phyloP scores from a whole-genome alignment of 1,140 invertebrate genomes.

The Megalopta genalis region DNA sequence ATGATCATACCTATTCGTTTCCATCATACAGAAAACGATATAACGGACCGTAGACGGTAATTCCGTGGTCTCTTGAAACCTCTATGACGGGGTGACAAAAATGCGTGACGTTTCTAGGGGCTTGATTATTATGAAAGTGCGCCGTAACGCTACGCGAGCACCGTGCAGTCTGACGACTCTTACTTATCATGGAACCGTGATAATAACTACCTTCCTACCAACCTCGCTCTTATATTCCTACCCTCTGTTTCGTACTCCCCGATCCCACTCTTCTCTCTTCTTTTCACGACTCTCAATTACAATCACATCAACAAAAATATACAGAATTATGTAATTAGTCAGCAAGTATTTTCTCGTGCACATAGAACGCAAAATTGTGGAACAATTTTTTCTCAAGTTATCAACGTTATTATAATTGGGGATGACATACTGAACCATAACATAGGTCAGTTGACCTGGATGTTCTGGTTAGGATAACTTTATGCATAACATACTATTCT shows the following conservation, averaged over 20 bases:
- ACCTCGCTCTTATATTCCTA: constrained; percentile 24
- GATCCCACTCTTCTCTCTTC: constrained; percentile 9
- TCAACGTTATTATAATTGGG: too few species aligned
- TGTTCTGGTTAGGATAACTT: too few species aligned
- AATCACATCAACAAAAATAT: neutral
- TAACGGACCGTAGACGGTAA: neutral
- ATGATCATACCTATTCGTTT: too few species aligned
- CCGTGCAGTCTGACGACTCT: constrained; percentile 67
- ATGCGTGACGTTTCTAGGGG: constrained; percentile 42
- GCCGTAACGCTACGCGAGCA: constrained; percentile 57
- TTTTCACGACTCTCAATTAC: neutral
- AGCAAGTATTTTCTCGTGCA: too few species aligned
- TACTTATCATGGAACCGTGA: constrained; percentile 74
- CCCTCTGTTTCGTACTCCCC: constrained; percentile 1
- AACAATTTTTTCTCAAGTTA: too few species aligned
- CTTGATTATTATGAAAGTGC: constrained; percentile 71
- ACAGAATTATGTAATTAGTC: too few species aligned
- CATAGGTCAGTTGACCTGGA: too few species aligned
- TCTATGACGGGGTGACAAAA: constrained; percentile 37
- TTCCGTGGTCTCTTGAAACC: neutral
- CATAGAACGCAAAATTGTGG: too few species aligned
- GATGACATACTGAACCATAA: too few species aligned
- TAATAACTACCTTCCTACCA: constrained; percentile 69
- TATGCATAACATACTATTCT: too few species aligned
- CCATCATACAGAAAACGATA: neutral